Evolutionary conservation across 1,140 invertebrate species (phyloP).

Genomic region (Linepithema humile): DNA sequence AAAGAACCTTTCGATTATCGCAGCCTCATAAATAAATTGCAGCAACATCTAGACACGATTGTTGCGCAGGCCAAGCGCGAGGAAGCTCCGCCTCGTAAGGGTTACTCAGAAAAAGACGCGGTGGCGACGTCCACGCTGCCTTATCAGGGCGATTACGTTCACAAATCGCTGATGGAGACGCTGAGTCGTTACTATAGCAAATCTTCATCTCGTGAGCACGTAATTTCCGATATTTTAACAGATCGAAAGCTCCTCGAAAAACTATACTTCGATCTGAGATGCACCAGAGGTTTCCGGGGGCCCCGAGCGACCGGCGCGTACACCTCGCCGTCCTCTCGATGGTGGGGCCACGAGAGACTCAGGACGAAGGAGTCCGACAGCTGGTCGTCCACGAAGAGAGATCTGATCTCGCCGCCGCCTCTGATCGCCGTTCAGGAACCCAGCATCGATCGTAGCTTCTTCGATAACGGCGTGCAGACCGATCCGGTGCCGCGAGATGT

Average conservation of each 20-base stretch:
- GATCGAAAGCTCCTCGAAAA: constrained; percentile 89
- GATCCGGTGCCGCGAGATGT: constrained; percentile 85
- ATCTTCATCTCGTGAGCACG: constrained; percentile 87
- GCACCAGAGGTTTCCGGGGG: constrained; percentile 88
- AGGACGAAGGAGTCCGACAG: constrained; percentile 63
- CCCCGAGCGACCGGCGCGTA: constrained; percentile 81
- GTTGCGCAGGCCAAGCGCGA: constrained; percentile 76
- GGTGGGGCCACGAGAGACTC: constrained; percentile 80
- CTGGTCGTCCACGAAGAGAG: constrained; percentile 59
- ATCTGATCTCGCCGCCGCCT: constrained; percentile 86
- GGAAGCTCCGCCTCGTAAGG: constrained; percentile 19
- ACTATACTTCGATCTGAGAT: constrained; percentile 89
- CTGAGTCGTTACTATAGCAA: constrained; percentile 88
- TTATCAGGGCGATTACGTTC: constrained; percentile 85
- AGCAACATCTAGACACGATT: constrained; percentile 86
- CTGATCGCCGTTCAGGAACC: constrained; percentile 88
- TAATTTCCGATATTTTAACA: constrained; percentile 89
- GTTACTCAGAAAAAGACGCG: constrained; percentile 31
- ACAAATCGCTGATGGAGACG: constrained; percentile 87
- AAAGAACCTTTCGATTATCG: constrained; percentile 85
- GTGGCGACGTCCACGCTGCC: constrained; percentile 68
- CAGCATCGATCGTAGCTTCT: constrained; percentile 82
- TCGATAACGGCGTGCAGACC: constrained; percentile 87
- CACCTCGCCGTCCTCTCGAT: constrained; percentile 78
- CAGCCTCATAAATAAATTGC: constrained; percentile 87